Percentiles rank a stretch among this genome's conserved stretches.
phyloP scores from a whole-genome alignment of 2,113 vertebrate genomes.

The Numenius arquata region DNA sequence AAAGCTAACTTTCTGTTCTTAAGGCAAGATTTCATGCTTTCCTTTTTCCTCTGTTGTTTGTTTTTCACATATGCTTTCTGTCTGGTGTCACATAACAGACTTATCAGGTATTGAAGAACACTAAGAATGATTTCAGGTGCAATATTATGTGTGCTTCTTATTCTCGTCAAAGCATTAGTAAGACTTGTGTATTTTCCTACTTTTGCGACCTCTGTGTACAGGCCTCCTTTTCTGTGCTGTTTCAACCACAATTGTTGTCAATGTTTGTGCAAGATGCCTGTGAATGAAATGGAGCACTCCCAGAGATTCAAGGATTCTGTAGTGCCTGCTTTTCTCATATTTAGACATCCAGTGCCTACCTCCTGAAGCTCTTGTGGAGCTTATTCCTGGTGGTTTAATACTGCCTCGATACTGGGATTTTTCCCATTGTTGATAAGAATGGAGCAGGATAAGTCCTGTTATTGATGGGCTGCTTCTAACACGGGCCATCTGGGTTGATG shows the following conservation, averaged over 20 bases:
- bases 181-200: background rate
- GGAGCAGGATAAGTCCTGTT: rapidly evolving
- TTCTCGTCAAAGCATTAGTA: background rate
- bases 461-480: background rate
- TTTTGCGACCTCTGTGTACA: background rate
- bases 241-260: background rate
- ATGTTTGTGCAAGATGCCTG: background rate
- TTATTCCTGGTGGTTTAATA: background rate
- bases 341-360: background rate
- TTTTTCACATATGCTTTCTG: background rate
- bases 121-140: background rate
- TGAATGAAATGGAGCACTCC: rapidly evolving
- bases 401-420: background rate
- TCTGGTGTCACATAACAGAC: background rate
- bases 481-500: background rate
- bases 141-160: background rate
- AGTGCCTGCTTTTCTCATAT: background rate
- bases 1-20: background rate
- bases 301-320: background rate
- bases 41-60: rapidly evolving
- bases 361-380: rapidly evolving
- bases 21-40: background rate
- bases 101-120: background rate
- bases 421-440: background rate
- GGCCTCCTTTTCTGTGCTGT: background rate